Conservation (phyloP, 1,140 invertebrate genomes). For the Ooceraea biroi region DNA sequence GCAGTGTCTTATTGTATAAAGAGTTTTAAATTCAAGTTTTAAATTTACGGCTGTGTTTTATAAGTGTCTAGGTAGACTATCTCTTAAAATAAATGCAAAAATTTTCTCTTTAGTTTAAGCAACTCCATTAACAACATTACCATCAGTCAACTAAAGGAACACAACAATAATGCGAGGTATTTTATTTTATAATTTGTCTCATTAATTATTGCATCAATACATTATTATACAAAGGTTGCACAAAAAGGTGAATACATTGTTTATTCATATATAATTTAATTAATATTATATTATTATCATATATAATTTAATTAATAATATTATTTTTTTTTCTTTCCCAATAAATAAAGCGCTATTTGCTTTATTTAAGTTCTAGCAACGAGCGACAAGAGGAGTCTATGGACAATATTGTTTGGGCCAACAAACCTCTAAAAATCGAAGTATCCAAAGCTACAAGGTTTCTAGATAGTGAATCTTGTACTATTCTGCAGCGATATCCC, state of each 20-base stretch:
- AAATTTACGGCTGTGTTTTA: neutral
- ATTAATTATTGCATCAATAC: no score
- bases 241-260: no score
- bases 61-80: no score
- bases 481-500: conserved; percentile 83
- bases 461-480: conserved; percentile 70
- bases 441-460: conserved; percentile 81
- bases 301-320: no score
- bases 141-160: no score
- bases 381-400: conserved; percentile 68
- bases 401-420: conserved; percentile 65
- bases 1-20: no score
- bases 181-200: no score
- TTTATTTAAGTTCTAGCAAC: conserved; percentile 1
- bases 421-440: conserved; percentile 74
- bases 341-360: neutral
- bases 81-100: no score
- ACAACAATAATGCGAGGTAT: no score
- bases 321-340: neutral
- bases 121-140: no score
- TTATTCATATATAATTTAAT: neutral
- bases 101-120: no score
- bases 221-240: no score
- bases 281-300: neutral
- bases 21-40: neutral